Percentiles rank a stretch among this genome's conserved stretches.
phyloP scores from a whole-genome alignment of 2,797 vertebrate species.

The Pelobates cultripes region DNA sequence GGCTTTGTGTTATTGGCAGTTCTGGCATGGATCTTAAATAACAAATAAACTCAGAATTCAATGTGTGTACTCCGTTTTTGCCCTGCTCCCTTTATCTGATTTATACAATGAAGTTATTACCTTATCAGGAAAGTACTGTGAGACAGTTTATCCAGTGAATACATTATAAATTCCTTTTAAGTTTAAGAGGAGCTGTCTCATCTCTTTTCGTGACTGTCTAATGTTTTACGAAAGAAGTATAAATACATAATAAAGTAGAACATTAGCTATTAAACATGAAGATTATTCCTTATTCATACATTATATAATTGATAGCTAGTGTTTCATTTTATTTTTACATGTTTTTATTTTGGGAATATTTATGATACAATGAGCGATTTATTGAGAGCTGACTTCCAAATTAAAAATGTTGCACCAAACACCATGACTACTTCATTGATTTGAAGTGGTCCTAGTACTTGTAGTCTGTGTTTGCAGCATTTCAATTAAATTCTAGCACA shows the following conservation, averaged over 20 bases:
- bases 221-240: not conserved
- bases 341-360: too few species aligned
- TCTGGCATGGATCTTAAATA: conserved; percentile 20
- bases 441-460: too few species aligned
- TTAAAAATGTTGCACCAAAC: too few species aligned
- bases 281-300: too few species aligned
- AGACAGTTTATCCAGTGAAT: not conserved
- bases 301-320: too few species aligned
- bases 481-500: too few species aligned
- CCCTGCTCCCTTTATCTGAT: not conserved
- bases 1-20: not conserved
- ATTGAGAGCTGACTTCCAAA: too few species aligned
- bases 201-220: not conserved
- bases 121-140: conserved; percentile 7
- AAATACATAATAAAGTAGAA: not conserved
- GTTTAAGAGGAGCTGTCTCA: not conserved
- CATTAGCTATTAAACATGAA: too few species aligned
- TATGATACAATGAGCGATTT: too few species aligned
- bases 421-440: too few species aligned
- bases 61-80: conserved; percentile 7
- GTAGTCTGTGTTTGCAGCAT: too few species aligned
- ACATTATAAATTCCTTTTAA: conserved; percentile 9
- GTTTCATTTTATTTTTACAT: too few species aligned
- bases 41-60: not conserved
- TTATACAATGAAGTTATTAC: not conserved